A percentile compares a stretch with the other conserved stretches of the same genome.
These are phyloP conservation scores for Reticulitermes speratus DNA, from an alignment of 1,140 invertebrate species.

Conservation along the genomic window DNA sequence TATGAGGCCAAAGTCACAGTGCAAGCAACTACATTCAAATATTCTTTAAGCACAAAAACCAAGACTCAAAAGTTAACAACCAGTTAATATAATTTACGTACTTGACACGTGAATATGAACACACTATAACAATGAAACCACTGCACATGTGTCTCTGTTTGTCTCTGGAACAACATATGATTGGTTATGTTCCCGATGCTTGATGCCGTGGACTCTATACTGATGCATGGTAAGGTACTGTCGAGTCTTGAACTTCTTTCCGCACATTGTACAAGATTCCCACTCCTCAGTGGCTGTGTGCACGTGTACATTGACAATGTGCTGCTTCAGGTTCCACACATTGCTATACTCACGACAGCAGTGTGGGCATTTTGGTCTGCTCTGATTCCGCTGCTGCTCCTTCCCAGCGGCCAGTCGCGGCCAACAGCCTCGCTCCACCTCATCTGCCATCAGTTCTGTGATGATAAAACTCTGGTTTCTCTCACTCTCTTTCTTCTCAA, in stretches of 20 bases:
- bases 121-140: neutral
- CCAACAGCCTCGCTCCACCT: neutral
- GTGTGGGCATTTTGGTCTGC: conserved; percentile 59
- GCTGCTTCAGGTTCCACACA: conserved; percentile 68
- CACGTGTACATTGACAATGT: conserved; percentile 71
- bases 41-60: too few species aligned
- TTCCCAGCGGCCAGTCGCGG: neutral
- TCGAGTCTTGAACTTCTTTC: conserved; percentile 67
- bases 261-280: conserved; percentile 62
- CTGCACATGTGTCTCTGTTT: neutral
- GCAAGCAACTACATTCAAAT: too few species aligned
- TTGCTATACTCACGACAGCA: conserved; percentile 67
- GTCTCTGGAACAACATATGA: neutral
- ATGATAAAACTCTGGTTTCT: conserved; percentile 7
- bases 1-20: too few species aligned
- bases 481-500: neutral
- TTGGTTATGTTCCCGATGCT: neutral
- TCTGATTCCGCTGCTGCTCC: neutral
- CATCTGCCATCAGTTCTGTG: conserved; percentile 3
- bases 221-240: conserved; percentile 69
- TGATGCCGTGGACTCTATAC: conserved; percentile 65
- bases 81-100: too few species aligned
- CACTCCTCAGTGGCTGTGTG: conserved; percentile 65
- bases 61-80: too few species aligned
- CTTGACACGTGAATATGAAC: neutral